These are phyloP conservation scores for Uropetala carovei DNA, from an alignment of 2,888 invertebrate genomes.

Conservation along the genomic window DNA sequence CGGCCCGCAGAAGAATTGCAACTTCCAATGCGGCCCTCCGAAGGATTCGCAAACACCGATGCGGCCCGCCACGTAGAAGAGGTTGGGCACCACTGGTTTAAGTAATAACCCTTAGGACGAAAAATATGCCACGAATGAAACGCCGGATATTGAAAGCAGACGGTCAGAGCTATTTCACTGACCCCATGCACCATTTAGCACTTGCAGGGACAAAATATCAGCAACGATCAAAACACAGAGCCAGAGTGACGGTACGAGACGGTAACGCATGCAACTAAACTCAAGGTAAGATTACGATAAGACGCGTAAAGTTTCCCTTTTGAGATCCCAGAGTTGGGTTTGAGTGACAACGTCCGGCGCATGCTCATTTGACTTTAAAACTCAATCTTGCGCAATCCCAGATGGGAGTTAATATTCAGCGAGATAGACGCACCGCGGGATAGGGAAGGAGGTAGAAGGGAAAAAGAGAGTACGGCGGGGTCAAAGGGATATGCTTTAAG, in stretches of 20 bases:
- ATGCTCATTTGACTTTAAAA: background rate
- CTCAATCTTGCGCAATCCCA: background rate
- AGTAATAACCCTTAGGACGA: too few species aligned
- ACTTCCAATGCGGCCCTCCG: too few species aligned
- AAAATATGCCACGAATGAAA: too few species aligned
- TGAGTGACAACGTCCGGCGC: constrained; percentile 41
- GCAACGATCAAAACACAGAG: background rate
- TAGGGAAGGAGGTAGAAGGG: background rate
- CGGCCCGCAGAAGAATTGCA: too few species aligned
- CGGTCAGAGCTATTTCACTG: too few species aligned
- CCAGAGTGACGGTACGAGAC: background rate
- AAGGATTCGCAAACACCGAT: too few species aligned
- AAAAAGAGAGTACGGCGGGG: background rate
- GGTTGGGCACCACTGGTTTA: too few species aligned
- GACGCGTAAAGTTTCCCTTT: constrained; percentile 33
- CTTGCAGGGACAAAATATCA: too few species aligned
- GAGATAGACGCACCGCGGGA: background rate
- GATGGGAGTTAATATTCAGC: background rate
- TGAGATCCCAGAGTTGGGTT: background rate
- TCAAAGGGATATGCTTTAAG: background rate
- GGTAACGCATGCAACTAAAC: background rate
- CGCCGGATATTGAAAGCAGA: too few species aligned
- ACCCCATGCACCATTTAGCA: background rate
- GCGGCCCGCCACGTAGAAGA: too few species aligned
- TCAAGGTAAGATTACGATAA: constrained; percentile 26